phyloP scores from a whole-genome alignment of 2,797 vertebrate genomes.

The Coregonus ussuriensis region DNA sequence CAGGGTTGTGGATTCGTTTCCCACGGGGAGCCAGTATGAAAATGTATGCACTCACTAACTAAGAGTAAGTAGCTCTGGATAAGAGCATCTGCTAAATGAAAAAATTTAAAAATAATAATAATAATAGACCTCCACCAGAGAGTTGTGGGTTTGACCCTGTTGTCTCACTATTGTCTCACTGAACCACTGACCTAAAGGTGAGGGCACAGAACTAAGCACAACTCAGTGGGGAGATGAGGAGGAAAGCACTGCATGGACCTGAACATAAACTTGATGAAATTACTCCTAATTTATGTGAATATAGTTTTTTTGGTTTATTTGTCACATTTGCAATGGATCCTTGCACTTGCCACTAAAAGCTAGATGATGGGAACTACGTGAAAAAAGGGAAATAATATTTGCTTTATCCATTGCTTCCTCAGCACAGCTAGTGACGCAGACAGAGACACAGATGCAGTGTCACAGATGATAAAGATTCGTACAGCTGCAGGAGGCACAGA shows the following conservation, averaged over 20 bases:
- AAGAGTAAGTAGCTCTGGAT: too few species aligned
- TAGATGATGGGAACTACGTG: neutral
- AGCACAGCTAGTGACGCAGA: neutral
- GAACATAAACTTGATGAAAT: neutral
- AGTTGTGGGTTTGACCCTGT: constrained; percentile 35
- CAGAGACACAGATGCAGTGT: neutral
- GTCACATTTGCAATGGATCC: neutral
- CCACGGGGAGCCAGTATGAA: too few species aligned
- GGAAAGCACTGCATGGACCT: neutral
- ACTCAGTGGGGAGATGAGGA: constrained; percentile 2
- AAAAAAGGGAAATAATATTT: constrained; percentile 21
- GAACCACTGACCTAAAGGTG: constrained; percentile 35
- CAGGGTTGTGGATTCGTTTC: too few species aligned
- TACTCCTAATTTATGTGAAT: neutral
- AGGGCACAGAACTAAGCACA: constrained; percentile 29
- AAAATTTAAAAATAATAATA: too few species aligned
- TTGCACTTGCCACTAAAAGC: neutral
- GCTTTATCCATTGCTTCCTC: constrained; percentile 35
- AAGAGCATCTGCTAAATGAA: too few species aligned
- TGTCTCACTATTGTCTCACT: constrained; percentile 47
- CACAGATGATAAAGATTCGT: constrained; percentile 7
- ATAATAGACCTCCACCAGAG: constrained; percentile 29
- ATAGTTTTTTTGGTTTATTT: neutral
- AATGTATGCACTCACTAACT: too few species aligned
- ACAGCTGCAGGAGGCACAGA: neutral